Conservation (phyloP, 1,140 invertebrate genomes). For the Melanaphis sacchari region DNA sequence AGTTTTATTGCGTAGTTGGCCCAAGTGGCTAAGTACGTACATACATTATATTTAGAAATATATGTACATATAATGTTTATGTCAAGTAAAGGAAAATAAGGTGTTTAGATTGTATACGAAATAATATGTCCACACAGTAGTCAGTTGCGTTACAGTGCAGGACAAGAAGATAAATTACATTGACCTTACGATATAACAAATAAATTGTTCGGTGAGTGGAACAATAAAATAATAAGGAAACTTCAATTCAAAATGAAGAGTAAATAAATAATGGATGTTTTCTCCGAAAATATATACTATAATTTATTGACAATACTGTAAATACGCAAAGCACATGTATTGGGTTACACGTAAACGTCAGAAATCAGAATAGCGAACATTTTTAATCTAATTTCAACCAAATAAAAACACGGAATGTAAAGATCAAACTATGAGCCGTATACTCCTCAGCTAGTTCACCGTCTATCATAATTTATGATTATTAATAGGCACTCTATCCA, state of each 20-base stretch:
- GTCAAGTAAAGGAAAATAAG: constrained; percentile 1
- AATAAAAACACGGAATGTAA: not conserved
- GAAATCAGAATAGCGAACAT: not conserved
- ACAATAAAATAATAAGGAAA: not conserved
- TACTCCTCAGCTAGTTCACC: no score
- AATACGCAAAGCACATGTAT: not conserved
- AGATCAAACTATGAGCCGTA: not conserved
- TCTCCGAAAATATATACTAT: not conserved
- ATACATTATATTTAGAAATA: not conserved
- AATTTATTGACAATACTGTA: not conserved
- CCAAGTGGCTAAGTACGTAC: not conserved
- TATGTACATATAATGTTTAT: not conserved
- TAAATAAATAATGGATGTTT: not conserved
- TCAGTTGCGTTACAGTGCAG: not conserved
- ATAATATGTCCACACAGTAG: not conserved
- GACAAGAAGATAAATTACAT: not conserved
- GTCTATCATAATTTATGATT: not conserved
- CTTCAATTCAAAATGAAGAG: not conserved
- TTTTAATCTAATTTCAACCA: not conserved
- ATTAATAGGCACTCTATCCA: not conserved
- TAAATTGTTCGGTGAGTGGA: not conserved
- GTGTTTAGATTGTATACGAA: not conserved
- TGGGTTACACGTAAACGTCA: not conserved
- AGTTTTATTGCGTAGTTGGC: not conserved
- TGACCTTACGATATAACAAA: not conserved